Evolutionary conservation across 2,113 vertebrate genomes (phyloP), one percentile per base, ranked within the genome.

Genomic region (Pteruthius melanotis): DNA sequence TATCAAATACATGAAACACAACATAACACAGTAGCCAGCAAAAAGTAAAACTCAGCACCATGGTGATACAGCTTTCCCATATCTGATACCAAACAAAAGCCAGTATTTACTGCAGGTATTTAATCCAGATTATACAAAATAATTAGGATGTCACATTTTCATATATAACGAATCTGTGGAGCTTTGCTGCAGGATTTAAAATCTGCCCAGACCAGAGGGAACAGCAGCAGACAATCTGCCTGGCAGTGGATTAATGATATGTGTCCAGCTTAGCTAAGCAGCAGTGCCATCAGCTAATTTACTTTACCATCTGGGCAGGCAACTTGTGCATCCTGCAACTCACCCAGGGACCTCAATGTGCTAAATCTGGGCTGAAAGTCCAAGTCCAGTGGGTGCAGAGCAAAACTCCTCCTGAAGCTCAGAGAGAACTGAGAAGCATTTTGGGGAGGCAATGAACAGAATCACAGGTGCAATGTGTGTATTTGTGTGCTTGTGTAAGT

Each of bases 381-480:
- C 7, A 88, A 85, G 33, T 27, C 83, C 59, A 59, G 76, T 1
- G 83, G 45, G 80, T 35, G 39, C 63, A 93, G 42, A 89, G 53
- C 7, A 31, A 50, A 85, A 69, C 37, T 84, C 22, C 24, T 68
- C n/a, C 64, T 6, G 1, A 82, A 88, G 28, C 3, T 9, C 22
- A 8, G 33, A 28, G 71, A 60, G 35, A 21, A 50, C 0, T 53
- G 42, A 45, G 53, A 77, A 92, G 54, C 1, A 1, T 15, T 56
- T 56, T 21, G 9, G 11, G 47, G 47, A 77, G 16, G 37, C 10
- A 40, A 35, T 3, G 20, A 82, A 26, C 0, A 40, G 30, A 85
- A 56, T 8, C 40, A 18, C 1, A 6, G 7, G 17, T 28, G 26
- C 2, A 37, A 1, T 0, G 2, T 3, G 18, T 28, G 18, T 10